These are phyloP conservation scores for Potorous gilbertii DNA, from an alignment of 2,797 vertebrate genomes.

Conservation along the genomic window DNA sequence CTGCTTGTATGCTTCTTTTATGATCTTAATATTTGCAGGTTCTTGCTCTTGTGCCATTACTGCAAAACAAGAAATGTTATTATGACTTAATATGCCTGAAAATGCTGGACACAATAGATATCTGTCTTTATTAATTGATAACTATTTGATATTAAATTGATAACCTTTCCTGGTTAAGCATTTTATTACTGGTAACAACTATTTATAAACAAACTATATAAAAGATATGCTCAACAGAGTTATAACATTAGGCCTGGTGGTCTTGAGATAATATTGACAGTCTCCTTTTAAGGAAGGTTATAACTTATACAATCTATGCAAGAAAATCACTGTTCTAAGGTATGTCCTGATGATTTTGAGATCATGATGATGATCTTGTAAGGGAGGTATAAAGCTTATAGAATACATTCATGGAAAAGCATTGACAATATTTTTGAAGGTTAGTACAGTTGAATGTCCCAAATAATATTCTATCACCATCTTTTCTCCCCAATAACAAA, in stretches of 20 bases:
- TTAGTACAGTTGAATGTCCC: neutral
- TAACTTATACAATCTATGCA: neutral
- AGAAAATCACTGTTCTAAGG: neutral
- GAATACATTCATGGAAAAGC: neutral
- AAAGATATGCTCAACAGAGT: neutral
- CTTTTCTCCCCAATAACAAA: neutral
- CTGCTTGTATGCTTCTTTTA: slow-evolving; percentile 93
- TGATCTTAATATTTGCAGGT: slow-evolving; percentile 90
- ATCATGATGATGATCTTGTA: neutral
- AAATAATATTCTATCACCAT: too few species aligned
- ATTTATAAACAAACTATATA: neutral
- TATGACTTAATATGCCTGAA: neutral
- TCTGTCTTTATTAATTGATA: neutral
- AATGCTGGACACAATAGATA: neutral
- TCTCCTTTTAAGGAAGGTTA: neutral
- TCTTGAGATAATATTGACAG: neutral
- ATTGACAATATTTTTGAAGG: neutral
- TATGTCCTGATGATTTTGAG: neutral
- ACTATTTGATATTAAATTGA: neutral
- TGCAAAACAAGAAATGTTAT: slow-evolving; percentile 72
- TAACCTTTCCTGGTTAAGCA: neutral
- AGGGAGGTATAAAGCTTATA: neutral
- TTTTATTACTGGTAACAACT: neutral
- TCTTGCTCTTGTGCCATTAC: slow-evolving; percentile 87
- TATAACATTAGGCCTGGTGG: neutral